phyloP scores from a whole-genome alignment of 2,113 vertebrate genomes.

The Notothenia rossii region DNA sequence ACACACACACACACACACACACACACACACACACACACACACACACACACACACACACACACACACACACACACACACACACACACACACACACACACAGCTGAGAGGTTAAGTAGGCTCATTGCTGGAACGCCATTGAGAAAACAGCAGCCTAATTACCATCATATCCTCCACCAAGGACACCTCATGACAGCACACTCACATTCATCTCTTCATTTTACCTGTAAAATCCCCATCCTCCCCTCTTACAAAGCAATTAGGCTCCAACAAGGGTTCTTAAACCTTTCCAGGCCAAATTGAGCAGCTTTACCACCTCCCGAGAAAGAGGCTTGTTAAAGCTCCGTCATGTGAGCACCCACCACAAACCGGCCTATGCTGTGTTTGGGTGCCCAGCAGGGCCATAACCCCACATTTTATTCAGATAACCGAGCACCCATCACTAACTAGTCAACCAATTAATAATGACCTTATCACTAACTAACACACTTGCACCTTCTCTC shows the following conservation, averaged over 20 bases:
- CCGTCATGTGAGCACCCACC: slow-evolving; percentile 32
- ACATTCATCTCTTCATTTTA: slow-evolving; percentile 59
- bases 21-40: slow-evolving; percentile 13
- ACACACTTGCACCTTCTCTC: not conserved
- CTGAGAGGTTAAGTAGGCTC: slow-evolving; percentile 58
- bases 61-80: slow-evolving; percentile 13
- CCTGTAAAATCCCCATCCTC: slow-evolving; percentile 56
- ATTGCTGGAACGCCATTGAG: slow-evolving; percentile 48
- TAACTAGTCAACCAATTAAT: slow-evolving; percentile 39
- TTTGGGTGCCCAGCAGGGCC: slow-evolving; percentile 22
- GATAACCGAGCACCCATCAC: slow-evolving; percentile 21
- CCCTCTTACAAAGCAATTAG: slow-evolving; percentile 63
- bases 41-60: slow-evolving; percentile 7
- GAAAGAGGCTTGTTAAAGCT: slow-evolving; percentile 54
- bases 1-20: not conserved
- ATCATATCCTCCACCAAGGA: slow-evolving; percentile 70
- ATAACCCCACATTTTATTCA: slow-evolving; percentile 22
- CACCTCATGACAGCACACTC: slow-evolving; percentile 44
- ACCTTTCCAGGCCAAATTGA: slow-evolving; percentile 53
- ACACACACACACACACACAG: slow-evolving; percentile 16
- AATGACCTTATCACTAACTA: slow-evolving; percentile 21
- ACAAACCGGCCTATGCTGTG: slow-evolving; percentile 18
- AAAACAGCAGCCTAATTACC: slow-evolving; percentile 70
- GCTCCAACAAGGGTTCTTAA: slow-evolving; percentile 62
- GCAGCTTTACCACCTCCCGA: slow-evolving; percentile 52